Evolutionary conservation across 2,113 vertebrate species (phyloP).

Genomic region (Scopus umbretta): DNA sequence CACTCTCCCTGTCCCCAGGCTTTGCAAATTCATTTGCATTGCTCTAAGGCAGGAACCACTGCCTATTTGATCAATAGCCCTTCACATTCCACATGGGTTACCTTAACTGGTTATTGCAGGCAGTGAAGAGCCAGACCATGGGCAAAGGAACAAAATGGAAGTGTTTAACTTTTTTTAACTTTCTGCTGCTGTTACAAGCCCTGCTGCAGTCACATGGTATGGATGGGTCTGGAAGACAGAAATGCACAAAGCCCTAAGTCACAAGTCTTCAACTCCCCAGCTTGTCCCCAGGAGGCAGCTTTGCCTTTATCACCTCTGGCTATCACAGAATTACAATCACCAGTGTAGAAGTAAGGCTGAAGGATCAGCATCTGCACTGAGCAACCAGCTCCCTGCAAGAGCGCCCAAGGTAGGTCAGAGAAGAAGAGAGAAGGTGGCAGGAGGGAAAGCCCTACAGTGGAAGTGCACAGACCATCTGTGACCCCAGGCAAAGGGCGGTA

Average conservation of each 20-base stretch:
- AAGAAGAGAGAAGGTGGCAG: background rate
- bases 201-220: background rate
- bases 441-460: background rate
- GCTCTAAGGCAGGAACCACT: background rate
- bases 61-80: background rate
- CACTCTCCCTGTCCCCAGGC: background rate
- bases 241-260: background rate
- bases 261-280: background rate
- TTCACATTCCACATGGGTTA: background rate
- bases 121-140: background rate
- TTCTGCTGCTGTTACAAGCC: background rate
- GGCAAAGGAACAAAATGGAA: background rate
- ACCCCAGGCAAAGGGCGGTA: background rate
- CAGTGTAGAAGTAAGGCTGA: background rate
- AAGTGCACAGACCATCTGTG: background rate
- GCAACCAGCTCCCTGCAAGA: background rate
- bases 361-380: background rate
- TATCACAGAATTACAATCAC: background rate
- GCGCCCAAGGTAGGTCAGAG: background rate
- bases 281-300: background rate
- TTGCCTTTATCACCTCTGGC: background rate
- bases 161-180: background rate
- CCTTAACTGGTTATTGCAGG: background rate
- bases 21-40: background rate
- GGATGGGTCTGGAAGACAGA: background rate